Evolutionary conservation across 2,888 invertebrate species (phyloP).

Genomic region (Chrysopilus asiliformis): DNA sequence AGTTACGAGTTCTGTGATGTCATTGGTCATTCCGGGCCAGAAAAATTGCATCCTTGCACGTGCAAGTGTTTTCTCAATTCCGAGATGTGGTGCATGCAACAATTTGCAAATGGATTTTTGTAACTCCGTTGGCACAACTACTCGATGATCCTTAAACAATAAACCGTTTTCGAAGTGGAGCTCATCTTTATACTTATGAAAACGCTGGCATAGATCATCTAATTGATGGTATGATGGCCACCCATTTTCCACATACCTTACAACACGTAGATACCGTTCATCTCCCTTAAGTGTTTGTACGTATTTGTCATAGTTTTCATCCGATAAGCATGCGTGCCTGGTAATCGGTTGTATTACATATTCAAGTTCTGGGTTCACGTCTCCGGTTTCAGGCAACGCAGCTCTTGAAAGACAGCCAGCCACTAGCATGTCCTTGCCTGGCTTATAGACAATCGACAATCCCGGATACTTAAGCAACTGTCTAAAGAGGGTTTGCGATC

Average conservation of each 20-base stretch:
- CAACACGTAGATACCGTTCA: neutral
- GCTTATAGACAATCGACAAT: neutral
- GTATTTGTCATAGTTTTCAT: neutral
- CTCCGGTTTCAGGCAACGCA: neutral
- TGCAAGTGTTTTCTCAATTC: slow-evolving; percentile 15
- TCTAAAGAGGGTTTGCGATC: no score
- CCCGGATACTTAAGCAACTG: neutral
- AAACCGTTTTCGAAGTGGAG: no score
- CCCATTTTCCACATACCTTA: neutral
- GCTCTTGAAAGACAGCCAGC: neutral
- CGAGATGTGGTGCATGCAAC: slow-evolving; percentile 12
- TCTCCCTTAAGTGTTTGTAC: neutral
- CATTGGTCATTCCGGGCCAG: slow-evolving; percentile 12
- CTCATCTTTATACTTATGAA: neutral
- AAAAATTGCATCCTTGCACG: slow-evolving; percentile 12
- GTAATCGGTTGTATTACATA: neutral
- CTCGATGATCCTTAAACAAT: neutral
- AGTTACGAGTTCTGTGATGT: no score
- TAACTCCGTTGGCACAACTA: neutral
- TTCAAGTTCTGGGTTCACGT: neutral
- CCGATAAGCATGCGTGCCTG: neutral
- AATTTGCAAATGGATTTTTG: no score
- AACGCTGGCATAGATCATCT: neutral
- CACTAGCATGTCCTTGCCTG: neutral
- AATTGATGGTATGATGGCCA: neutral